Evolutionary conservation across 2,888 invertebrate genomes (phyloP), one percentile per base, ranked within the genome.

Genomic region (Callosobruchus maculatus): DNA sequence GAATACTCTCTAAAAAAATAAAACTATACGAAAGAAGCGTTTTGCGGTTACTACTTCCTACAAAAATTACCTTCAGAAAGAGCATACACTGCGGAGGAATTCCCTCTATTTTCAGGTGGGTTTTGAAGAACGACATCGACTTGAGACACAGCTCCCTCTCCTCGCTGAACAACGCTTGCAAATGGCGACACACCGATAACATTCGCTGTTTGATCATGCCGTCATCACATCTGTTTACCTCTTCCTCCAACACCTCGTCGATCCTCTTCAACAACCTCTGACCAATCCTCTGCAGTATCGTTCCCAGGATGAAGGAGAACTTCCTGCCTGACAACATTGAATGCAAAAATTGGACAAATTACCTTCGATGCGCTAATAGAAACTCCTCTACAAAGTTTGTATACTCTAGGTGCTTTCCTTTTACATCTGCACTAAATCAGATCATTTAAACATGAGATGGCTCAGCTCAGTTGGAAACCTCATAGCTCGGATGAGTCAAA

Each of bases 51-150:
- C n/a, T n/a, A n/a, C n/a, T n/a, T n/a, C n/a, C n/a, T 4, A 26
- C 26, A 26, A 4, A 74, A 74, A 78, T n/a, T 76, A 81, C 82
- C 72, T 74, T 80, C 30, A 80, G 70, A 30, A 74, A 78, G 69
- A 71, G 78, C 69, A 71, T 70, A n/a, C 76, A 76, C 66, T 74
- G 70, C 0, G 70, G 5, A 7, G 77, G 76, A n/a, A 78, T 81
- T 78, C 21, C 49, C 49, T 49, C 49, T 49, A 78, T 77, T 76
- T 79, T 82, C 70, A 83, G 80, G 82, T 97, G 89, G 75, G 92
- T 92, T 85, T 94, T 95, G 69, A 95, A 94, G 88, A 97, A 94
- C 78, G 93, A 92, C 78, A 96, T 90, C 20, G 94, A 93, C 85
- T 95, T 95, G 72, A 95, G 90, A 74, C 94, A 91, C 79, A 93